phyloP scores from a whole-genome alignment of 2,888 invertebrate species.

The Pterobdella sp. region DNA sequence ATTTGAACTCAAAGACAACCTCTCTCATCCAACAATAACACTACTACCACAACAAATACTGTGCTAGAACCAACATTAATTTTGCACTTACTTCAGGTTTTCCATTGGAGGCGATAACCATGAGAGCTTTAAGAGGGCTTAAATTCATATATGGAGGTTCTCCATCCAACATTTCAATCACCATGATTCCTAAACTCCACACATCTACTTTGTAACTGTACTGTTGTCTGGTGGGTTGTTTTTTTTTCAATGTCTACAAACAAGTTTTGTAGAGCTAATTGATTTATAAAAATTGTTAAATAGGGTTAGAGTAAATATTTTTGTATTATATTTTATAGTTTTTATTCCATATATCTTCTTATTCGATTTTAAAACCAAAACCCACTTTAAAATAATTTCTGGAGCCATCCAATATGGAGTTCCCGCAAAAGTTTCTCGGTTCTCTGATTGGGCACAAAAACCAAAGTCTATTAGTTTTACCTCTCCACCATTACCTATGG shows the following conservation, averaged over 20 bases:
- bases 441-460: slow-evolving; percentile 98
- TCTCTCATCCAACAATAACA: slow-evolving; percentile 42
- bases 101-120: slow-evolving; percentile 51
- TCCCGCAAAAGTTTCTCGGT: slow-evolving; percentile 97
- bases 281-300: background rate
- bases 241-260: background rate
- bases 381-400: slow-evolving; percentile 50
- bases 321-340: too few species aligned
- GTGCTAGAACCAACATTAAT: slow-evolving; percentile 58
- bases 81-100: slow-evolving; percentile 87
- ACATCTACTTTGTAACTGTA: slow-evolving; percentile 97
- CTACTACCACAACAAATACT: slow-evolving; percentile 43
- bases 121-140: slow-evolving; percentile 73
- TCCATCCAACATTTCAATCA: slow-evolving; percentile 99
- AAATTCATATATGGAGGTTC: slow-evolving; percentile 98
- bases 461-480: slow-evolving; percentile 98
- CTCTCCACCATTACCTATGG: slow-evolving; percentile 46
- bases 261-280: background rate
- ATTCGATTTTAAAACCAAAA: background rate
- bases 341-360: background rate
- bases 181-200: slow-evolving; percentile 98
- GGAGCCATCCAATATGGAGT: slow-evolving; percentile 64
- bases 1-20: slow-evolving; percentile 51
- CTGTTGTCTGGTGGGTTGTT: slow-evolving; percentile 64
- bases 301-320: background rate